Evolutionary conservation across 2,113 vertebrate species (phyloP), one percentile per base, ranked within the genome.

Genomic region (Upupa epops): DNA sequence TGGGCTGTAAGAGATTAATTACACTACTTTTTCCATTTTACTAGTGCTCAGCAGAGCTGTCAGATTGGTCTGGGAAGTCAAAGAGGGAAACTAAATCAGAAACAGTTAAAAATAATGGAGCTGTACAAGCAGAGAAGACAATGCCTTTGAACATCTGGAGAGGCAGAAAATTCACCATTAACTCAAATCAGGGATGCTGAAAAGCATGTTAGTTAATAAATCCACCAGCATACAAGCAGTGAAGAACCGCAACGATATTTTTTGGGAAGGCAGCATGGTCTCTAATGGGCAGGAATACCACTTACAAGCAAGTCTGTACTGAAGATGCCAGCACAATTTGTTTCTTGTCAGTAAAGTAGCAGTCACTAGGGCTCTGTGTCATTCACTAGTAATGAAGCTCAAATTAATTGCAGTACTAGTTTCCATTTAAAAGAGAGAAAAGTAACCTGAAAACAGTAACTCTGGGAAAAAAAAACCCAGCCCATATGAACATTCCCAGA

Each of bases 321-420:
- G 83, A 55, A 71, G 32, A 55, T 83, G 59, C 66, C 70, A 72
- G 45, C 42, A 34, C 16, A 36, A 60, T 79, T 90, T 73, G 21
- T 59, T 77, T 63, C 64, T 76, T 74, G 56, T 52, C 65, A 66
- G 31, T 83, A 80, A 80, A 85, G 28, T 42, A 87, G 46, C 8
- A 25, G 22, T 28, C 56, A 37, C 29, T 34, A 31, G 26, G 45
- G 28, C 65, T 74, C 76, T 75, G 31, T 55, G 36, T 65, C 2
- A 0, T 40, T 83, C 42, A 9, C 40, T 49, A 49, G 42, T n/a
- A 92, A 73, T 68, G 76, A 59, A 82, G 69, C 28, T 90, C 68
- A 59, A 60, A 88, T 79, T 91, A 90, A 93, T 80, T 58, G 84
- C 71, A 90, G 11, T 34, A 59, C 64, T 83, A 80, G 46, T 40